Conservation (phyloP, 2,888 invertebrate genomes). For the Coelinius sp. region DNA sequence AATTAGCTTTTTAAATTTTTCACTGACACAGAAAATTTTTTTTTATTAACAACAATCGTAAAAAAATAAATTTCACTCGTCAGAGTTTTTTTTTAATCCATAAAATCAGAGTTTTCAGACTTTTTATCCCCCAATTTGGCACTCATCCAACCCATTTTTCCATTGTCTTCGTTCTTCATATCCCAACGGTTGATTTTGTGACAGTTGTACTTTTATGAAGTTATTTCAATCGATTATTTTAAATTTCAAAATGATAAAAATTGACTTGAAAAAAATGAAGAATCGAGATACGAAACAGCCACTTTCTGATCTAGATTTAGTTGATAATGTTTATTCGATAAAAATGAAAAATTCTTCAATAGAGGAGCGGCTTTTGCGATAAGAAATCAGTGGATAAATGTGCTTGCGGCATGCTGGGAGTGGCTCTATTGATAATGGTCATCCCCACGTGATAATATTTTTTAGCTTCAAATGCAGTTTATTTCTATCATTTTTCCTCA, state of each 20-base stretch:
- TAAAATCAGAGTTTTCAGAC: not conserved
- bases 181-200: not conserved
- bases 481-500: not conserved
- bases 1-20: too few species aligned
- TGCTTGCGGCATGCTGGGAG: slow-evolving; percentile 37
- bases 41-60: not conserved
- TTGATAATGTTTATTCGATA: not conserved
- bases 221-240: too few species aligned
- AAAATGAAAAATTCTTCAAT: not conserved
- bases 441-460: slow-evolving; percentile 8
- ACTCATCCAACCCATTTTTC: not conserved
- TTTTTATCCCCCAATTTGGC: not conserved
- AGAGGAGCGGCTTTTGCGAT: slow-evolving; percentile 5
- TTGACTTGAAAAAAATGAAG: not conserved
- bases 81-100: not conserved
- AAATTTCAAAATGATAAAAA: slow-evolving; percentile 7
- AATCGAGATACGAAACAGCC: not conserved
- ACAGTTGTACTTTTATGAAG: not conserved
- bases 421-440: slow-evolving; percentile 27
- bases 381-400: slow-evolving; percentile 21
- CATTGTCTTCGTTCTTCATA: not conserved
- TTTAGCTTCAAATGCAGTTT: too few species aligned
- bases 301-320: not conserved
- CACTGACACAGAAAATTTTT: too few species aligned
- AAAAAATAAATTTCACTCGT: not conserved